Conservation (phyloP, 2,113 vertebrate species). For the Hyaena hyaena region DNA sequence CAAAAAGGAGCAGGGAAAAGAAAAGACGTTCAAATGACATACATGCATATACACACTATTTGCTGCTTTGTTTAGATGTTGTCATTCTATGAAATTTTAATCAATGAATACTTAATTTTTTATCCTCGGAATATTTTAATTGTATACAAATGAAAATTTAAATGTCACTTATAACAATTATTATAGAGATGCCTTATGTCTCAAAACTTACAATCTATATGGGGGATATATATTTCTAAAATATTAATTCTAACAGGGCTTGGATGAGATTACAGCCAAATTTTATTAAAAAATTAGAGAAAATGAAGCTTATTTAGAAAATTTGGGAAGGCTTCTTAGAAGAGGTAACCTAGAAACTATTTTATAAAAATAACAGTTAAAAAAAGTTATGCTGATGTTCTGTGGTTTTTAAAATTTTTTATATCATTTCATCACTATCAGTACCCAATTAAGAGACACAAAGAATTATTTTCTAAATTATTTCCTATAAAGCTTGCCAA, state of each 20-base stretch:
- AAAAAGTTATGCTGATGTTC: neutral
- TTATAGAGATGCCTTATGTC: neutral
- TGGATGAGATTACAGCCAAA: neutral
- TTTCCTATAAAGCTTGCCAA: neutral
- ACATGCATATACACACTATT: neutral
- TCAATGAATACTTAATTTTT: neutral
- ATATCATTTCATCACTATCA: neutral
- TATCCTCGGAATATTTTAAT: neutral
- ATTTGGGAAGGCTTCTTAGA: neutral
- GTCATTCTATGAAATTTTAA: slow-evolving; percentile 27
- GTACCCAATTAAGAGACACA: neutral
- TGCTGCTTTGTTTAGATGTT: neutral
- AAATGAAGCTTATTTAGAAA: slow-evolving; percentile 22
- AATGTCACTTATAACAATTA: slow-evolving; percentile 10
- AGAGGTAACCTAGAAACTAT: neutral
- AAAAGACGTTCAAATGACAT: neutral
- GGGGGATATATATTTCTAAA: neutral
- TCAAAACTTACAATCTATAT: neutral
- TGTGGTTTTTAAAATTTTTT: slow-evolving; percentile 4
- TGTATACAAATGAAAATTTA: slow-evolving; percentile 21
- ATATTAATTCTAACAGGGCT: neutral
- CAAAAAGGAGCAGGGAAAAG: neutral
- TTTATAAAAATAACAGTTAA: neutral
- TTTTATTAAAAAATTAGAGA: neutral
- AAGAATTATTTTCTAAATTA: slow-evolving; percentile 25